phyloP scores from a whole-genome alignment of 2,113 vertebrate species.

The Gymnobelideus leadbeateri region DNA sequence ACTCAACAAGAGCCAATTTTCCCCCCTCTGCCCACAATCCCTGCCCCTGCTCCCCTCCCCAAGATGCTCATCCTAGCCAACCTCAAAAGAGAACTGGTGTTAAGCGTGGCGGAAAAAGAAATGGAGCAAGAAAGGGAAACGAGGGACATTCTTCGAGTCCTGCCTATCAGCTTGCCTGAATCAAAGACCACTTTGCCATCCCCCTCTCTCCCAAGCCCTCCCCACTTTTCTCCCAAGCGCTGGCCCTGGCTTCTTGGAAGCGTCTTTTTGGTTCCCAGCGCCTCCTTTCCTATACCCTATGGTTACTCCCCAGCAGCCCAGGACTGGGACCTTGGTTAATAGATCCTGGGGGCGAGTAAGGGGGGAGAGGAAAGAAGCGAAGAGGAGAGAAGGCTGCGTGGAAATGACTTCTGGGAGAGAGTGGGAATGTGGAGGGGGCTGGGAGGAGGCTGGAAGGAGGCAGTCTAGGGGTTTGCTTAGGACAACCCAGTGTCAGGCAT shows the following conservation, averaged over 20 bases:
- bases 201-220: background rate
- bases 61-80: background rate
- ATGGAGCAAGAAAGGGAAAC: background rate
- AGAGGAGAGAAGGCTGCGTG: slow-evolving; percentile 32
- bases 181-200: background rate
- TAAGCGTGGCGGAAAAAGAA: background rate
- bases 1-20: background rate
- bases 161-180: background rate
- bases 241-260: background rate
- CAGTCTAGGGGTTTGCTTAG: background rate
- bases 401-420: slow-evolving; percentile 54
- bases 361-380: background rate
- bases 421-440: background rate
- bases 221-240: background rate
- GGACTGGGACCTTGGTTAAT: background rate
- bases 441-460: background rate
- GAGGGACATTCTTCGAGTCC: background rate
- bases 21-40: background rate
- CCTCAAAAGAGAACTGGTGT: background rate
- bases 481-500: background rate
- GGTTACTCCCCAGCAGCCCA: background rate
- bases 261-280: background rate
- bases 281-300: background rate
- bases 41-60: background rate
- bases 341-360: background rate